Evolutionary conservation across 2,113 vertebrate genomes (phyloP), one percentile per base, ranked within the genome.

Genomic region (Platysteira castanea): DNA sequence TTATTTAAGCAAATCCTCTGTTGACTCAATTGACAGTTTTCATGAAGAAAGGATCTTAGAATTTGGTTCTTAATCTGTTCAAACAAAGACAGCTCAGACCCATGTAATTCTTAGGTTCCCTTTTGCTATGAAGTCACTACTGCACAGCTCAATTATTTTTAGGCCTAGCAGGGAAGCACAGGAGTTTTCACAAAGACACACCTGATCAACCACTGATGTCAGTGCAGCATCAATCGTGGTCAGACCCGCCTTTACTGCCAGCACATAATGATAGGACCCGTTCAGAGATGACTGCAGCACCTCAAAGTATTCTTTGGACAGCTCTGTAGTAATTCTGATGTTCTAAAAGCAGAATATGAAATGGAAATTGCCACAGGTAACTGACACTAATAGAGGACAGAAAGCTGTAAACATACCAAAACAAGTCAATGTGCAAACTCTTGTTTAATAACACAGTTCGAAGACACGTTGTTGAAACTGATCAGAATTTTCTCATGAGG

Each of bases 231-330:
- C 95, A n/a, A 99, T 98, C 46, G 97, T 14, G 1, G 98, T 98
- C 44, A 99, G 98, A 37, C 99, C 99, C 1, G 97, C 98, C 95
- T 97, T 98, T 14, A 98, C 87, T 1, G 98, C 98, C 96, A 92
- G 98, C 87, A 99, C 97, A 1, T 92, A 96, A 89, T 99, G 98
- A 81, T 99, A 98, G 0, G 99, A 99, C 46, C 99, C 99, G 59
- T 99, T 99, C 91, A 98, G 56, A 75, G 99, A 99, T 5, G 99
- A 99, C 9, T 98, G 91, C 75, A 99, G 91, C 53, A 99, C 96
- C 89, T 99, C 97, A 91, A 99, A 99, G 95, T 98, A 98, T 53
- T 99, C 98, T 3, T 33, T 46, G 27, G 99, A 98, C 76, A 99
- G 98, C 37, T 65, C 53, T 1, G 98, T 90, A 53, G 97, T 96